Base-by-base conservation (phyloP, 2,113 vertebrate genomes). In the Phodopus roborovskii region DNA sequence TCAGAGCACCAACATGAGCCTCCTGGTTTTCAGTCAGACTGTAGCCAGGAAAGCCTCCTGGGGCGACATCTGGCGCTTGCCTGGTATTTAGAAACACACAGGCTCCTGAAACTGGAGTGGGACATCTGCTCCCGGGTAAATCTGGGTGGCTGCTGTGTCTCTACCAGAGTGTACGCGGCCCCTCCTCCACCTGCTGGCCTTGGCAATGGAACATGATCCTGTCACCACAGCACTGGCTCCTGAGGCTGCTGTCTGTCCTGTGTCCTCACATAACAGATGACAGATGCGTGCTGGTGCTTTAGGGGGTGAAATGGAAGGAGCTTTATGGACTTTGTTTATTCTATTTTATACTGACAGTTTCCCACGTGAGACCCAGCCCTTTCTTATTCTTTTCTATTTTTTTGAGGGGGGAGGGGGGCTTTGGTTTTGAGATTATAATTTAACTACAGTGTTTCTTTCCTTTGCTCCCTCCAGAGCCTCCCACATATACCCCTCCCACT, bases 41-140 rank as follows among this genome's bases (percentile, higher is more conserved):
- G 68, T 83, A 92, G 95, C 66, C 24, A 86, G 84, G 58, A 95
- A 94, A 94, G 75, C 88, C 85, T 95, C 56, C 92, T 94, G 75
- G 85, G 71, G 92, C 91, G 96, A 94, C 91, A 94, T 89, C 88
- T 97, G 95, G 88, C 89, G 75, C 62, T n/a, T 45, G 88, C 90
- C 53, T 86, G 87, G 91, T 92, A 56, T 56, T 92, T 22, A 62
- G 91, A 95, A 94, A 89, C 42, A 74, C 88, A 77, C 64, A 64
- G 81, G 88, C 74, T 94, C 60, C 93, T 89, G 33, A 58, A 85
- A 64, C 79, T 93, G 10, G 28, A 85, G 85, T 15, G 33, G 39
- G 64, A 42, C 9, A 9, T 42, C 85, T 86, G 81, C 48, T 92
- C 39, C 77, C 68, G 26, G 71, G 71, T 20, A n/a, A 39, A 33